Evolutionary conservation across 2,888 invertebrate species (phyloP), one percentile per base, ranked within the genome.

Genomic region (Apodemia hepburni): DNA sequence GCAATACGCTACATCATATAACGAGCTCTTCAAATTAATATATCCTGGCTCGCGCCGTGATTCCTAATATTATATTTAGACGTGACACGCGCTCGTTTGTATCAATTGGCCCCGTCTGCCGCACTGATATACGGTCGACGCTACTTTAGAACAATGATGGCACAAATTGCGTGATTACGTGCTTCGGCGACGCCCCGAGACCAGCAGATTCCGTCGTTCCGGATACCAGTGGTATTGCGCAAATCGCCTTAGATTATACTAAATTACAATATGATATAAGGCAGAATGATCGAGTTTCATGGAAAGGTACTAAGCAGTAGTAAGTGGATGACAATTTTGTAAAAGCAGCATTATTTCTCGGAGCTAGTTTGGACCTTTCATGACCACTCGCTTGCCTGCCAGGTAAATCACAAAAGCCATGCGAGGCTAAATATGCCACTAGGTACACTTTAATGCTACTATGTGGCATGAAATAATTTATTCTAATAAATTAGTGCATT

Each of bases 11-110:
- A 79, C 77, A 79, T 86, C 82, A 85, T 81, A 79, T 82, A 80
- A 78, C 82, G 80, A 83, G 77, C 82, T 84, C 84, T 88, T 80
- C 87, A 89, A 87, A 91, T 90, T 88, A 90, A 89, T 90, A 89
- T 90, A 90, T 91, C 91, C 91, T 91, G 91, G 91, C 91, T 83
- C 86, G 87, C 89, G 91, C 89, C 88, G 91, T 86, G 91, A 91
- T 91, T 91, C 91, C 89, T 90, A 91, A 91, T 91, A 91, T 91
- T 91, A 91, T 91, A 91, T 91, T 90, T 91, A 91, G 91, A 90
- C 89, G 84, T 90, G 91, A 91, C 91, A 90, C 84, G 82, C 83
- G 87, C 89, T 89, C 91, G 87, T 91, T 91, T 91, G 87, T 91
- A 88, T 87, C 91, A 91, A 91, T 91, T 91, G 91, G 80, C 78